Conservation (phyloP, 1,140 invertebrate species). For the Drosophila melanogaster region Release_6_plus_ISO1_MT NT_033779.5:8251001-8251500, state of each 20-base stretch:
- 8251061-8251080: too few species aligned
- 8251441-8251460: slow-evolving; percentile 13
- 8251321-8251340: slow-evolving; percentile 55
- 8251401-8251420: slow-evolving; percentile 13
- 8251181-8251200: slow-evolving; percentile 13
- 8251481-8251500: not conserved
- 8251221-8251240: slow-evolving; percentile 81
- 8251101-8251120: slow-evolving; percentile 18
- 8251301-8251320: slow-evolving; percentile 80
- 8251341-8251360: slow-evolving; percentile 36
- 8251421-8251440: slow-evolving; percentile 33
- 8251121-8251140: not conserved
- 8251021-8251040: slow-evolving; percentile 34
- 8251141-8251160: not conserved
- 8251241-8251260: slow-evolving; percentile 82
- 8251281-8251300: slow-evolving; percentile 78
- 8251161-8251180: slow-evolving; percentile 28
- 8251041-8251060: slow-evolving; percentile 39
- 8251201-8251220: slow-evolving; percentile 66
- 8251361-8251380: slow-evolving; percentile 55
- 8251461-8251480: slow-evolving; percentile 11
- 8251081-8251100: not conserved
- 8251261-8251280: slow-evolving; percentile 80
- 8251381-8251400: slow-evolving; percentile 54
- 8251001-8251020: slow-evolving; percentile 35